phyloP scores from a whole-genome alignment of 2,797 vertebrate genomes.

The Chelon labrosus region DNA sequence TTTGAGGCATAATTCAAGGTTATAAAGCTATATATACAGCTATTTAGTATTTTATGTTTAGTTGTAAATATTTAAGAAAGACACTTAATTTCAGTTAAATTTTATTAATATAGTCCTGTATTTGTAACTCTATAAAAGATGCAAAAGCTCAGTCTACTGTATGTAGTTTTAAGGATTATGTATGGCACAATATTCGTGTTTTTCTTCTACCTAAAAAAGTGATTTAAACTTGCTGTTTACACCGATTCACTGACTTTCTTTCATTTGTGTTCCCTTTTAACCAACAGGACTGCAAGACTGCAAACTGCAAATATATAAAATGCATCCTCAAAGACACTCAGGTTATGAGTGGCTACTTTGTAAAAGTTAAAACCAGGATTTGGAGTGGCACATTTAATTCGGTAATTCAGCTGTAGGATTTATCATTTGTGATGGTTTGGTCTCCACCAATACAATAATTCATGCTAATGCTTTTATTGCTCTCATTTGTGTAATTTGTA shows the following conservation, averaged over 20 bases:
- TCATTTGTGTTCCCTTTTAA: background rate
- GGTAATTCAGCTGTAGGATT: slow-evolving; percentile 79
- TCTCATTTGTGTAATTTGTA: background rate
- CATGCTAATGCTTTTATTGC: background rate
- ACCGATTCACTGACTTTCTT: background rate
- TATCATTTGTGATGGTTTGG: background rate
- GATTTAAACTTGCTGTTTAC: no score
- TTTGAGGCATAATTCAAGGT: no score
- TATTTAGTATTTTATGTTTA: background rate
- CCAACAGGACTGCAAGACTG: slow-evolving; percentile 87
- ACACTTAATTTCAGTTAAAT: background rate
- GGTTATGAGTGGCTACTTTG: slow-evolving; percentile 84
- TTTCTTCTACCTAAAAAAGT: no score
- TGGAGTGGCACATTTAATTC: slow-evolving; percentile 91
- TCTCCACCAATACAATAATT: background rate
- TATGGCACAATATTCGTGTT: background rate
- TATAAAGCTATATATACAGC: background rate
- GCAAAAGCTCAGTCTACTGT: background rate
- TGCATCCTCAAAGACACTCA: slow-evolving; percentile 87
- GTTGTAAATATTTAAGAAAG: background rate
- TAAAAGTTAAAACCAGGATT: slow-evolving; percentile 90
- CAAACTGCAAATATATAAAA: slow-evolving; percentile 83
- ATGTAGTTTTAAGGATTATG: background rate
- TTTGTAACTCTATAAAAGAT: background rate
- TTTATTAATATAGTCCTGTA: background rate